Percentiles rank a stretch among this genome's conserved stretches.
These are phyloP conservation scores for Scyliorhinus canicula DNA, from an alignment of 2,797 vertebrate species.

Conservation along the genomic window DNA sequence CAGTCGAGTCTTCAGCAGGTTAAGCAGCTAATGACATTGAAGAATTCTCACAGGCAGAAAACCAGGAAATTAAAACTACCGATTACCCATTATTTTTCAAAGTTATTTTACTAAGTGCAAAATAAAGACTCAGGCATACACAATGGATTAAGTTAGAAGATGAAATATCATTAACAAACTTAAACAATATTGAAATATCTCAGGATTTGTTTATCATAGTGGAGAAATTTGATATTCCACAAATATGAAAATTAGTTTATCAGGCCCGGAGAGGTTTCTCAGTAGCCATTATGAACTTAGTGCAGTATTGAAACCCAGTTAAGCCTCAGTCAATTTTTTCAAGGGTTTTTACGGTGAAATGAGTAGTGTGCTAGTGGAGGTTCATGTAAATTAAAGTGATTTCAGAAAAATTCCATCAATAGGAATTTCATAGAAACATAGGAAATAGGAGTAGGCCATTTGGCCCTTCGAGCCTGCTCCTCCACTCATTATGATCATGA, in stretches of 20 bases:
- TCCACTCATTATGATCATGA: too few relatives aligned
- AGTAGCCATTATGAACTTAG: background rate
- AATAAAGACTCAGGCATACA: background rate
- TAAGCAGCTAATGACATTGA: background rate
- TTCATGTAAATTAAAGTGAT: too few relatives aligned
- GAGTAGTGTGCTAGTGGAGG: too few relatives aligned
- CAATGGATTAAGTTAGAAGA: background rate
- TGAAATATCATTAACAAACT: background rate
- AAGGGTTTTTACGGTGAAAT: background rate
- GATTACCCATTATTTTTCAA: background rate
- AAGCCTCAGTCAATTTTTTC: background rate
- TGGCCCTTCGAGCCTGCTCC: too few relatives aligned
- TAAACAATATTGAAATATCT: background rate
- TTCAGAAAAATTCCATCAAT: too few relatives aligned
- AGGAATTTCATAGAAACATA: too few relatives aligned
- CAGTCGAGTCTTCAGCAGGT: too few relatives aligned
- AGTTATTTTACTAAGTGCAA: background rate
- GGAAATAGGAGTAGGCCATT: too few relatives aligned
- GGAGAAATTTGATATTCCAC: background rate
- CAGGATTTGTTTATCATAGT: background rate
- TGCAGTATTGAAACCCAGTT: background rate
- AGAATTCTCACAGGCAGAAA: background rate
- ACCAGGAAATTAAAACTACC: background rate
- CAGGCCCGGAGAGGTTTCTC: background rate
- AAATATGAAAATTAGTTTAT: background rate